These are phyloP conservation scores for Sebastes trivittatus DNA, from an alignment of 2,797 vertebrate genomes.

Conservation along the genomic window DNA sequence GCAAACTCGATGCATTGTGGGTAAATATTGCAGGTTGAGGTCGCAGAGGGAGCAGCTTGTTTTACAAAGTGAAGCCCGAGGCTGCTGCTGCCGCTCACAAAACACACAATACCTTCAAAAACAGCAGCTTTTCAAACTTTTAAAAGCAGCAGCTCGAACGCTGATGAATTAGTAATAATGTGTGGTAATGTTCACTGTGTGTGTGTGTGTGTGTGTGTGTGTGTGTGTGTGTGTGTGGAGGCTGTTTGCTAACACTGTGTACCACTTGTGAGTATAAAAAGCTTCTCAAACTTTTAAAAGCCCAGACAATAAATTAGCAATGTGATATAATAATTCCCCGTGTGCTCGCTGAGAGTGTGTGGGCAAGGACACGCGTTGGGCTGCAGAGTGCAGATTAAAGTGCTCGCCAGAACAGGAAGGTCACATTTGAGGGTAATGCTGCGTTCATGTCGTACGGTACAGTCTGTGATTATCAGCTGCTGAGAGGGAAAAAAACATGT, in stretches of 20 bases:
- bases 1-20: slow-evolving; percentile 63
- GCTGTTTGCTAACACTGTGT: slow-evolving; percentile 8
- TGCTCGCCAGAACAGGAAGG: neutral
- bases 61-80: slow-evolving; percentile 61
- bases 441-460: neutral
- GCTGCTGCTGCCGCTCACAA: slow-evolving; percentile 10
- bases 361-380: neutral
- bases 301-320: slow-evolving; percentile 27
- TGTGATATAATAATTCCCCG: slow-evolving; percentile 34
- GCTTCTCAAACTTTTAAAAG: slow-evolving; percentile 51
- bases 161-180: slow-evolving; percentile 46
- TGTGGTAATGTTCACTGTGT: neutral
- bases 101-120: slow-evolving; percentile 14
- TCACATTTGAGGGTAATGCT: neutral
- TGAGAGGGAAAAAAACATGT: no score
- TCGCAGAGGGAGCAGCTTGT: slow-evolving; percentile 57
- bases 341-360: slow-evolving; percentile 3
- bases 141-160: slow-evolving; percentile 25
- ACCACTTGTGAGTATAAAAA: slow-evolving; percentile 22
- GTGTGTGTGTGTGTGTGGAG: neutral
- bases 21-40: slow-evolving; percentile 69
- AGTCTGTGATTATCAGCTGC: neutral
- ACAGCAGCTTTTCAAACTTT: slow-evolving; percentile 40
- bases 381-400: neutral
- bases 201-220: neutral